These are phyloP conservation scores for Chrysomela aeneicollis DNA, from an alignment of 2,888 invertebrate genomes.

Conservation along the genomic window DNA sequence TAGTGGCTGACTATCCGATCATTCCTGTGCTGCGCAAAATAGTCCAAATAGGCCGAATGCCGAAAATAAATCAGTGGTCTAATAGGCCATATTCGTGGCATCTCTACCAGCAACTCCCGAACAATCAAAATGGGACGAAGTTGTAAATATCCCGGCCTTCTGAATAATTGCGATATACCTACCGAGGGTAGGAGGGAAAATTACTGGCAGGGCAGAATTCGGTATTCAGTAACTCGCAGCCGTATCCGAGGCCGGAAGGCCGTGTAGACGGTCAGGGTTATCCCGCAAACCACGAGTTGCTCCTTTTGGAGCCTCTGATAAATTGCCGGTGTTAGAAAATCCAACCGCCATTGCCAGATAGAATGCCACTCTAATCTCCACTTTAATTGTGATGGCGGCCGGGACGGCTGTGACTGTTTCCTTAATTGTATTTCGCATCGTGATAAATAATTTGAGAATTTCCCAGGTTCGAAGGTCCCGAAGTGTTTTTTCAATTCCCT, in stretches of 20 bases:
- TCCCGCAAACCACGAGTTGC: conserved; percentile 54
- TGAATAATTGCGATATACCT: not conserved
- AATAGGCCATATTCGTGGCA: too few relatives aligned
- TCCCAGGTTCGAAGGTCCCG: conserved; percentile 2
- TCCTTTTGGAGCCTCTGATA: conserved; percentile 49
- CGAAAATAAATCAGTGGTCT: too few relatives aligned
- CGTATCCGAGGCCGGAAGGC: conserved; percentile 34
- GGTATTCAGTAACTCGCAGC: conserved; percentile 34
- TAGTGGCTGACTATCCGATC: too few relatives aligned
- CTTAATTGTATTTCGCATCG: conserved; percentile 39
- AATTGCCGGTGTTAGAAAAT: conserved; percentile 52
- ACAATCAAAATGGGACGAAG: too few relatives aligned
- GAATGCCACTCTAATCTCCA: conserved; percentile 38
- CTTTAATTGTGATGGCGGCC: conserved; percentile 39
- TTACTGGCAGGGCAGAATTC: conserved; percentile 24
- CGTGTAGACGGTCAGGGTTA: conserved; percentile 49
- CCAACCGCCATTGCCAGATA: conserved; percentile 40
- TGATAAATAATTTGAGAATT: conserved; percentile 32
- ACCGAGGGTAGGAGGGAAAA: not conserved
- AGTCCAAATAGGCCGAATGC: too few relatives aligned
- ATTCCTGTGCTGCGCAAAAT: too few relatives aligned
- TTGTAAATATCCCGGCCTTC: too few relatives aligned
- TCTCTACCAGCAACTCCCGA: too few relatives aligned
- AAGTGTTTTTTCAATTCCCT: not conserved
- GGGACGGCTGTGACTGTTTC: conserved; percentile 33